Evolutionary conservation across 2,797 vertebrate genomes (phyloP).

Genomic region (Australoheros facetus): DNA sequence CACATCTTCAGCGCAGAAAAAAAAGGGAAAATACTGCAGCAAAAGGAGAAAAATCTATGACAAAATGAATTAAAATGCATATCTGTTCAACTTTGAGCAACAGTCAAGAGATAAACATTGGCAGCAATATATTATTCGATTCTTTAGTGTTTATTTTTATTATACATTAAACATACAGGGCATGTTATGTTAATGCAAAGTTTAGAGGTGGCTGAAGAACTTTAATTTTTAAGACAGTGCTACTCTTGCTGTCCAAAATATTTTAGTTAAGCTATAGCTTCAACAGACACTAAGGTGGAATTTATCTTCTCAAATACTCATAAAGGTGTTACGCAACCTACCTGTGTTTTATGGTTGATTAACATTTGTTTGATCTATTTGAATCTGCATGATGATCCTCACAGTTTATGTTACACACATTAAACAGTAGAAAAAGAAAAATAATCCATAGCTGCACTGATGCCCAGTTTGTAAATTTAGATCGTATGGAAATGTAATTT

Average conservation of each 20-base stretch:
- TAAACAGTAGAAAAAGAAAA: conserved; percentile 14
- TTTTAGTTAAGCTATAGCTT: background rate
- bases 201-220: background rate
- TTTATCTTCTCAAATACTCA: background rate
- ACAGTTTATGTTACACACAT: background rate
- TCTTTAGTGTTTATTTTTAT: background rate
- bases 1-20: background rate
- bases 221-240: background rate
- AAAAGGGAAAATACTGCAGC: background rate
- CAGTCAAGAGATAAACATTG: background rate
- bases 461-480: conserved; percentile 49
- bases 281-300: background rate
- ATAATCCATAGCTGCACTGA: conserved; percentile 32
- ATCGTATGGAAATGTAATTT: conserved; percentile 60
- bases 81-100: background rate
- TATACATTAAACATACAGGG: background rate
- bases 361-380: conserved; percentile 3
- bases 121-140: background rate
- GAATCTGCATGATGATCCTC: background rate
- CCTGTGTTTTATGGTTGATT: background rate
- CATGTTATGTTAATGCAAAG: background rate
- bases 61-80: background rate
- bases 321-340: background rate
- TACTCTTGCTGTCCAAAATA: background rate
- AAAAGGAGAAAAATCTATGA: background rate